Percentiles rank a stretch among this genome's conserved stretches.
Conservation (phyloP, 1,140 invertebrate species). For the Cydia fagiglandana region DNA sequence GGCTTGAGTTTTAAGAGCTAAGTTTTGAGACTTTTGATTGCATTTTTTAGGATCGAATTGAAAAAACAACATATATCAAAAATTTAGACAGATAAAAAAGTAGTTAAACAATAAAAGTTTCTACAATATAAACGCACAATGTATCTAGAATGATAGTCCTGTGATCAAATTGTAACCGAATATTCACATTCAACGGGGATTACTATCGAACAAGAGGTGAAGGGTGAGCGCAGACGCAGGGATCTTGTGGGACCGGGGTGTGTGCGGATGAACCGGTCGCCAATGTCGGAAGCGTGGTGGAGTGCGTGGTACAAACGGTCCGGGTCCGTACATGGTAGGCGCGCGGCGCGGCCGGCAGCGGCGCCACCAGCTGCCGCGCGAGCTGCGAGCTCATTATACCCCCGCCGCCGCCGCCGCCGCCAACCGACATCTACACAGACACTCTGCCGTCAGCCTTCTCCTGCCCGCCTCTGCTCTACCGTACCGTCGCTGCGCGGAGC, state of each 20-base stretch:
- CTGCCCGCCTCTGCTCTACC: neutral
- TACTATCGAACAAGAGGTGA: neutral
- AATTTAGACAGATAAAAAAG: too few species aligned
- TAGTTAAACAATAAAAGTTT: neutral
- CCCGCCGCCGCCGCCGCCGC: slow-evolving; percentile 56
- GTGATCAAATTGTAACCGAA: neutral
- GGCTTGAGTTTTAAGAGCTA: too few species aligned
- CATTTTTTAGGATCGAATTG: too few species aligned
- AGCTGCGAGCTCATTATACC: slow-evolving; percentile 79
- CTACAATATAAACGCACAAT: neutral
- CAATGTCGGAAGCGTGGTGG: slow-evolving; percentile 77
- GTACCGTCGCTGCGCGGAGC: too few species aligned
- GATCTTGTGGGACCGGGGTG: slow-evolving; percentile 37
- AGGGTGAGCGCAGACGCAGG: neutral
- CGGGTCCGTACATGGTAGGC: slow-evolving; percentile 76
- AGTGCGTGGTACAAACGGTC: slow-evolving; percentile 79
- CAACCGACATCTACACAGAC: slow-evolving; percentile 54
- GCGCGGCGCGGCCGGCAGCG: slow-evolving; percentile 71
- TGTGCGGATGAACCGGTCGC: slow-evolving; percentile 56
- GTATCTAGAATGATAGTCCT: neutral
- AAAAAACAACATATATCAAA: too few species aligned
- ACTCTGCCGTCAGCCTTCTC: slow-evolving; percentile 42
- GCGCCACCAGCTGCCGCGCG: slow-evolving; percentile 80
- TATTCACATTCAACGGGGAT: neutral
- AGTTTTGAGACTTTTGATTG: too few species aligned